Percentiles rank a stretch among this genome's conserved stretches.
Conservation (phyloP, 2,888 invertebrate genomes). For the Temnothorax unifasciatus region DNA sequence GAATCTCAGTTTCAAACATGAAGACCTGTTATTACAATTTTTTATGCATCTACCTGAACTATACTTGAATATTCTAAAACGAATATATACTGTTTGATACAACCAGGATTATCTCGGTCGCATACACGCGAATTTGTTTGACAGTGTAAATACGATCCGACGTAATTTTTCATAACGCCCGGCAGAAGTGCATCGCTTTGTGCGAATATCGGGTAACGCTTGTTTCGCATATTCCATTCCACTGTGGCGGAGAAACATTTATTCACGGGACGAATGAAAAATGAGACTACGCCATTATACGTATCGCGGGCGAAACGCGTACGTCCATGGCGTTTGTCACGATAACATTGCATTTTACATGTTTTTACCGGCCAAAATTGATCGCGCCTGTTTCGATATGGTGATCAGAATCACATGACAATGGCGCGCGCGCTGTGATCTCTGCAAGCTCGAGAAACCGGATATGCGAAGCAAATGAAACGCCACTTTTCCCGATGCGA, state of each 20-base stretch:
- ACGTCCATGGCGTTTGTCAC: conserved; percentile 42
- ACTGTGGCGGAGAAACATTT: conserved; percentile 52
- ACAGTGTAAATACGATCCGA: conserved; percentile 56
- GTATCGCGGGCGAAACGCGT: conserved; percentile 42
- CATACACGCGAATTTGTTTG: conserved; percentile 55
- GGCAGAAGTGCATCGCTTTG: conserved; percentile 58
- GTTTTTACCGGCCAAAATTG: conserved; percentile 49
- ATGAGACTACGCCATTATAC: conserved; percentile 52
- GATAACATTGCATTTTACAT: conserved; percentile 52
- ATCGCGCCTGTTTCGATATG: conserved; percentile 37
- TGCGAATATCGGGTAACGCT: conserved; percentile 57
- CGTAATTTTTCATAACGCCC: conserved; percentile 57
- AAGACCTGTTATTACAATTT: not conserved
- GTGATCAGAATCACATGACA: conserved; percentile 50
- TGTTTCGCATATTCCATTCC: conserved; percentile 57
- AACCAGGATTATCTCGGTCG: conserved; percentile 35
- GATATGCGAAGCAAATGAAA: conserved; percentile 54
- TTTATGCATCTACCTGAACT: not conserved
- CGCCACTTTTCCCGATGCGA: conserved; percentile 13
- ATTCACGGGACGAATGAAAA: conserved; percentile 55
- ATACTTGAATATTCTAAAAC: conserved; percentile 24
- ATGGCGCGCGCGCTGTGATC: conserved; percentile 37
- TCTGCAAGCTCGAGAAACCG: conserved; percentile 34
- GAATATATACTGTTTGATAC: not conserved
- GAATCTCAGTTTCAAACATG: not conserved